phyloP scores from a whole-genome alignment of 2,113 vertebrate species.

The Paratilapia polleni region DNA sequence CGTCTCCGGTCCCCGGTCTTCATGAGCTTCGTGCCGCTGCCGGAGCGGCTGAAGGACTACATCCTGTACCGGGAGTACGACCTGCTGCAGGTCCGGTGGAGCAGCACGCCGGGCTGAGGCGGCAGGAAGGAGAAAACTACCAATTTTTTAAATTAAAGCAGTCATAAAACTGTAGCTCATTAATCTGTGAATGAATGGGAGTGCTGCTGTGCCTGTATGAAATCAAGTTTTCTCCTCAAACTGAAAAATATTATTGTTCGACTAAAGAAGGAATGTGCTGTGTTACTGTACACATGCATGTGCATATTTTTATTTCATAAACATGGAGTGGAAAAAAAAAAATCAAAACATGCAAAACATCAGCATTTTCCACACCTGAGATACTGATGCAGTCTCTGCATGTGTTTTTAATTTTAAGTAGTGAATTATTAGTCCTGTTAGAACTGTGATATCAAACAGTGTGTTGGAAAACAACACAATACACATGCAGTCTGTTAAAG shows the following conservation, averaged over 20 bases:
- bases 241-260: not conserved
- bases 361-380: not conserved
- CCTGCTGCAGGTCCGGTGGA: slow-evolving; percentile 76
- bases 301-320: not conserved
- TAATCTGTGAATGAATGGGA: not conserved
- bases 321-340: not conserved
- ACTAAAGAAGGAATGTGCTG: not conserved
- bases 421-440: not conserved
- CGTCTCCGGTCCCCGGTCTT: slow-evolving; percentile 89
- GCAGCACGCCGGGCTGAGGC: not conserved
- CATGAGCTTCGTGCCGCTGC: slow-evolving; percentile 91
- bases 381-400: not conserved
- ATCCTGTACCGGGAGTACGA: slow-evolving; percentile 89
- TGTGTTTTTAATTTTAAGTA: too few relatives aligned
- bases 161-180: not conserved
- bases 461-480: not conserved
- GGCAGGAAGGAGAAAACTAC: not conserved
- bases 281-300: not conserved
- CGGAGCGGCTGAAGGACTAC: slow-evolving; percentile 88
- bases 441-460: not conserved
- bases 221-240: too few relatives aligned
- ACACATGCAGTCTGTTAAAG: not conserved
- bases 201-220: too few relatives aligned
- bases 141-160: too few relatives aligned
- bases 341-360: not conserved